Conservation (phyloP, 1,140 invertebrate genomes). For the Macrostomum lignano region DNA sequence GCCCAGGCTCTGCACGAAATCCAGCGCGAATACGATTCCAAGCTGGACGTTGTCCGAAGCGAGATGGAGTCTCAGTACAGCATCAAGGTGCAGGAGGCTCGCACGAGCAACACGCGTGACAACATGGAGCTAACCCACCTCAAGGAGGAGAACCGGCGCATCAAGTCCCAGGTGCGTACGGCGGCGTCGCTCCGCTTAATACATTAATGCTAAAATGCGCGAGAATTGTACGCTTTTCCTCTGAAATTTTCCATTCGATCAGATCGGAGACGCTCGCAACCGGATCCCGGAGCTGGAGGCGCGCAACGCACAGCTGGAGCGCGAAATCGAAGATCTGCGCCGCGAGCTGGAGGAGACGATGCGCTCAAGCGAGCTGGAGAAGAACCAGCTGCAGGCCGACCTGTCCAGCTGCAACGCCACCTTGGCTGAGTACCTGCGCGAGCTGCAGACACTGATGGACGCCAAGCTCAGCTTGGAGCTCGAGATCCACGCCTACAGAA, state of each 20-base stretch:
- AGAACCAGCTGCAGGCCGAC: slow-evolving; percentile 1
- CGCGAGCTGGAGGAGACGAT: slow-evolving; percentile 1
- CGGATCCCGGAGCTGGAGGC: no score
- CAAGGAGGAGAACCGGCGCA: neutral
- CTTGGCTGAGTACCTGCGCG: neutral
- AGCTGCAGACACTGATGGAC: slow-evolving; percentile 3
- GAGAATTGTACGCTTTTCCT: no score
- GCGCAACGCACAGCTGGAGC: no score
- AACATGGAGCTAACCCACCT: neutral
- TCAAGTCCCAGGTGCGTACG: neutral
- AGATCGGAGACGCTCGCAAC: no score
- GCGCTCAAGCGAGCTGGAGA: neutral
- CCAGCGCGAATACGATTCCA: slow-evolving; percentile 3
- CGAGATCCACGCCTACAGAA: slow-evolving; percentile 2
- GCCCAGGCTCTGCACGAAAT: neutral
- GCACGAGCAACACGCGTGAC: neutral
- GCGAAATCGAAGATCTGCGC: neutral
- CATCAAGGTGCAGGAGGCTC: slow-evolving; percentile 2
- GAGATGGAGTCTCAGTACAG: slow-evolving; percentile 3
- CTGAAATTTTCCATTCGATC: no score
- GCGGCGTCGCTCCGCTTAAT: neutral
- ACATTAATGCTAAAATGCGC: no score
- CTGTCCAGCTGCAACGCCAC: neutral
- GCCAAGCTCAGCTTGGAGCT: neutral
- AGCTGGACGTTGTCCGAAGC: neutral